These are phyloP conservation scores for Ormyrus labotus DNA, from an alignment of 2,888 invertebrate genomes.

Conservation along the genomic window DNA sequence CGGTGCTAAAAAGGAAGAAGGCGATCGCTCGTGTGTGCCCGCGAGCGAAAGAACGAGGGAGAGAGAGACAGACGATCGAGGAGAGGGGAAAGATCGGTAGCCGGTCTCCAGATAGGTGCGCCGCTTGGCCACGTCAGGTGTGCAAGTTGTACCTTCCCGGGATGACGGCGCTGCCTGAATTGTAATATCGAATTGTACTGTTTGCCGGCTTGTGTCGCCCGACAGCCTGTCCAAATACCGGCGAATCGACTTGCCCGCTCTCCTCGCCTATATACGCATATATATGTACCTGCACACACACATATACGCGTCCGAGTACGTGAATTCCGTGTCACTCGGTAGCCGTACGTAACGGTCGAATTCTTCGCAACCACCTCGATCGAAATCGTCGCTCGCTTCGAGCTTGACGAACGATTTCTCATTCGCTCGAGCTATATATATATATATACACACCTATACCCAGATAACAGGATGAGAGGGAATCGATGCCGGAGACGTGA, in stretches of 20 bases:
- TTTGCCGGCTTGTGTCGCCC: slow-evolving; percentile 66
- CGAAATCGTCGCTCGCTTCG: slow-evolving; percentile 10
- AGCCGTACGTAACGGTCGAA: slow-evolving; percentile 59
- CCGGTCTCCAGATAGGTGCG: slow-evolving; percentile 68
- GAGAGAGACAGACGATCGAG: not conserved
- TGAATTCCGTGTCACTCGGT: slow-evolving; percentile 52
- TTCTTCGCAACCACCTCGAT: slow-evolving; percentile 52
- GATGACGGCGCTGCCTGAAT: slow-evolving; percentile 63
- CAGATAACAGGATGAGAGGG: not conserved
- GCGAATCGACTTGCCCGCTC: slow-evolving; percentile 9
- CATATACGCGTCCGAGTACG: slow-evolving; percentile 55
- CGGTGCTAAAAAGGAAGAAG: slow-evolving; percentile 48
- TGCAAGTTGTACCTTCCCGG: too few species aligned
- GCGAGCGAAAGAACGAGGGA: slow-evolving; percentile 57
- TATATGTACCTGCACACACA: too few species aligned
- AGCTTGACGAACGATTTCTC: slow-evolving; percentile 26
- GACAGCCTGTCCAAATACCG: slow-evolving; percentile 72
- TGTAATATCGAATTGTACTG: slow-evolving; percentile 72
- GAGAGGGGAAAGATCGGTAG: slow-evolving; percentile 51
- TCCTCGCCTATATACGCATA: too few species aligned
- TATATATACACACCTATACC: too few species aligned
- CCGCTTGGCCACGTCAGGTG: slow-evolving; percentile 62
- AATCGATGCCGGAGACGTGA: not conserved
- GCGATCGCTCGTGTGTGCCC: slow-evolving; percentile 38
- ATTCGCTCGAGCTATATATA: not conserved